phyloP scores from a whole-genome alignment of 2,113 vertebrate genomes.

The Gymnocephalus cernua region DNA sequence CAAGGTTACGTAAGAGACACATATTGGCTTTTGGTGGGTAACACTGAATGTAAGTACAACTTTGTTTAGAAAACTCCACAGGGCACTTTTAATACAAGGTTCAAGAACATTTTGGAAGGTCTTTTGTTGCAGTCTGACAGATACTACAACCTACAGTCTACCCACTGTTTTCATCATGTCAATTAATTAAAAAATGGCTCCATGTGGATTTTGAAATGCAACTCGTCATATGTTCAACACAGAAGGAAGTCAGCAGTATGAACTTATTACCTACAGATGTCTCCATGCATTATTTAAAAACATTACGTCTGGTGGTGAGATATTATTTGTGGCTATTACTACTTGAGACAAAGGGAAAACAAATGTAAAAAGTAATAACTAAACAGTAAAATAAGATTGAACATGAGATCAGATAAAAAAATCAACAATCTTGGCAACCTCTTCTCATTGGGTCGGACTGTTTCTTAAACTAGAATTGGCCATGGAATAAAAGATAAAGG shows the following conservation, averaged over 20 bases:
- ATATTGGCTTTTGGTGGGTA: not conserved
- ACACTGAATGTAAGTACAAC: not conserved
- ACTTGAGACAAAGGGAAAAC: not conserved
- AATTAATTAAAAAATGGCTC: not conserved
- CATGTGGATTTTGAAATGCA: not conserved
- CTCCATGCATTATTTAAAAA: not conserved
- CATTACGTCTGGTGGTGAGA: not conserved
- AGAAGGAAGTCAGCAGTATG: not conserved
- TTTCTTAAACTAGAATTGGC: not conserved
- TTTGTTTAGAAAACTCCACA: not conserved
- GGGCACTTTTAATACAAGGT: not conserved
- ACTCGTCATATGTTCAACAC: not conserved
- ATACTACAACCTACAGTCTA: not conserved
- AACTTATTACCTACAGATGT: not conserved
- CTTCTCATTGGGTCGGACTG: not conserved
- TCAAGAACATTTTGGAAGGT: not conserved
- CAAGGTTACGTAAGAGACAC: not conserved
- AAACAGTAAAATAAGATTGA: not conserved
- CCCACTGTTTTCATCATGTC: not conserved
- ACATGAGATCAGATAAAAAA: not conserved
- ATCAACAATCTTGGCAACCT: not conserved
- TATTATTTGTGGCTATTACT: not conserved
- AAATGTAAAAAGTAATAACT: not conserved
- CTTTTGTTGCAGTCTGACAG: not conserved
- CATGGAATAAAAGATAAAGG: not conserved